Conservation (phyloP, 2,113 vertebrate species). For the Chinchilla lanigera region DNA sequence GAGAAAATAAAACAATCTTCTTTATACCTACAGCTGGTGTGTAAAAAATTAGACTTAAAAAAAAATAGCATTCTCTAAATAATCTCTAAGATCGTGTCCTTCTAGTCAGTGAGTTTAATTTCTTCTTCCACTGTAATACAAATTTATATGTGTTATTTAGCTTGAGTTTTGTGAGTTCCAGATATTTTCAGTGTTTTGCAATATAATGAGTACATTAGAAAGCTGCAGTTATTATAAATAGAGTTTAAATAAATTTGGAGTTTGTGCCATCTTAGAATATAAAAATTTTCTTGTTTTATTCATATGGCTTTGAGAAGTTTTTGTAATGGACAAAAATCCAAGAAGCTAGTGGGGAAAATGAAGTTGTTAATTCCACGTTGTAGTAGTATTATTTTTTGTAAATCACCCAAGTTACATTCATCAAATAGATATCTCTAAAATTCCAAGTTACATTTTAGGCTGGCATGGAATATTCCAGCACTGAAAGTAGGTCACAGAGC, state of each 20-base stretch:
- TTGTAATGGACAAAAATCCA: slow-evolving; percentile 24
- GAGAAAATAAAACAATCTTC: background rate
- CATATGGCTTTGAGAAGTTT: background rate
- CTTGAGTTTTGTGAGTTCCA: slow-evolving; percentile 28
- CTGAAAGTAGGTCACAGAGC: slow-evolving; percentile 9
- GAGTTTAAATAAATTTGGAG: background rate
- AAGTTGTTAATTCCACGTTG: slow-evolving; percentile 21
- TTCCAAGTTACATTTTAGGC: background rate
- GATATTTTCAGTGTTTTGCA: background rate
- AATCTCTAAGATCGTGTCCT: background rate
- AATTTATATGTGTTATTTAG: background rate
- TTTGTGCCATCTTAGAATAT: slow-evolving; percentile 5
- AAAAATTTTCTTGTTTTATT: slow-evolving; percentile 33
- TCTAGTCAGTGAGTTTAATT: background rate
- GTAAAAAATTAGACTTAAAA: background rate
- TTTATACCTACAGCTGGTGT: background rate
- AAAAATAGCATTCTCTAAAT: background rate
- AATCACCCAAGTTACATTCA: slow-evolving; percentile 1
- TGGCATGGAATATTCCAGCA: background rate
- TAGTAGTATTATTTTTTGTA: background rate
- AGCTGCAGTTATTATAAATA: slow-evolving; percentile 21
- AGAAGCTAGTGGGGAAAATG: background rate
- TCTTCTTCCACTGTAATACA: background rate
- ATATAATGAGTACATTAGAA: background rate
- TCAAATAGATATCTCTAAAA: slow-evolving; percentile 42